Conservation (phyloP, 2,113 vertebrate genomes). For the Menura novaehollandiae region DNA sequence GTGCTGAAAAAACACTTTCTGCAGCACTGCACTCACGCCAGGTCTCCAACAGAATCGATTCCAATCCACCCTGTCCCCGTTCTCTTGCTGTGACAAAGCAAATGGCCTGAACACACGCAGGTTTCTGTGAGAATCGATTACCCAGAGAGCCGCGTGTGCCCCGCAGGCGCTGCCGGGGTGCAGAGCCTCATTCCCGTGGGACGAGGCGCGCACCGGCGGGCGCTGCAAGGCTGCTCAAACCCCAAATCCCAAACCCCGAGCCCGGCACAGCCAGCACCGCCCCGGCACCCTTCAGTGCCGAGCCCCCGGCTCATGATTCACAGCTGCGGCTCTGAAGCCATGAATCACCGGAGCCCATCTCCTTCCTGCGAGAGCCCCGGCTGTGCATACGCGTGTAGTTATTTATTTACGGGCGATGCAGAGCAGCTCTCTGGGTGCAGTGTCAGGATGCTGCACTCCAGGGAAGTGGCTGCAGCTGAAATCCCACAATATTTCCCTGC, state of each 20-base stretch:
- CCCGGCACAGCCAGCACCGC: accelerated
- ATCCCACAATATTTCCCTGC: neutral
- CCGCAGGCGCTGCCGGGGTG: accelerated
- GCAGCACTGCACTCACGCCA: neutral
- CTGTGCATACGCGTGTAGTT: neutral
- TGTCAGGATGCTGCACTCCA: neutral
- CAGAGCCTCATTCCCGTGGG: neutral
- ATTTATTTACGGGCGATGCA: neutral
- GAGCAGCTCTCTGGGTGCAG: neutral
- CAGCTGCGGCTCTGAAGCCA: constrained; percentile 61
- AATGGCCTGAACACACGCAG: neutral
- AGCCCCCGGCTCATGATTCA: constrained; percentile 48
- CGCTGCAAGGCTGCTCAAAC: neutral
- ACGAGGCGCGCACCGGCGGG: accelerated
- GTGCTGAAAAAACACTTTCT: neutral
- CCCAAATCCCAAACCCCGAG: neutral
- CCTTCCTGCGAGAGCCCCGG: constrained; percentile 52
- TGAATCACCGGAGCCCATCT: constrained; percentile 69
- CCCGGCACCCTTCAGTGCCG: neutral
- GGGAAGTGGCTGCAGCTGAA: neutral
- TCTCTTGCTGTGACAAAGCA: neutral
- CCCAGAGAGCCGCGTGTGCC: neutral
- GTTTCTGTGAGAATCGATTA: neutral
- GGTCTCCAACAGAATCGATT: neutral
- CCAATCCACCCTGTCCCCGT: neutral